Evolutionary conservation across 1,140 invertebrate species (phyloP).

Genomic region (Brachionus calyciflorus): DNA sequence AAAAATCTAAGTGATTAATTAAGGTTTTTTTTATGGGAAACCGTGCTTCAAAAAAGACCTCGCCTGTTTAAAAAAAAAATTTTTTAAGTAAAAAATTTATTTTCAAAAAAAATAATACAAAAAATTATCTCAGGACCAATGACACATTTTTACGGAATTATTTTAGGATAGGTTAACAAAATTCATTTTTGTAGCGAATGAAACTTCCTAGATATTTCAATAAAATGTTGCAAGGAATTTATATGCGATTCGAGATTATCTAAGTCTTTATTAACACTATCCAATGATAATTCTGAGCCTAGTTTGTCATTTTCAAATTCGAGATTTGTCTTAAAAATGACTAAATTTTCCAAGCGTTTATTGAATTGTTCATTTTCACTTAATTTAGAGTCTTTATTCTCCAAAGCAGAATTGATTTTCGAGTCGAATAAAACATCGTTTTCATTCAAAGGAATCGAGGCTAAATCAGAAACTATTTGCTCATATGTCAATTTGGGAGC

Average conservation of each 20-base stretch:
- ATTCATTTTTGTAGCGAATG: background rate
- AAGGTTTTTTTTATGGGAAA: too few relatives aligned
- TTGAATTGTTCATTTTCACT: background rate
- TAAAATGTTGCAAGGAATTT: slow-evolving; percentile 34
- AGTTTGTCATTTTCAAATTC: slow-evolving; percentile 1
- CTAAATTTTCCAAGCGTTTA: slow-evolving; percentile 4
- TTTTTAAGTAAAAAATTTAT: background rate
- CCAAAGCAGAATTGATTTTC: background rate
- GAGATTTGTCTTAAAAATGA: slow-evolving; percentile 6
- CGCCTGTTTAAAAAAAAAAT: background rate
- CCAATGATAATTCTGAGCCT: slow-evolving; percentile 11
- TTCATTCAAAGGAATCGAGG: slow-evolving; percentile 19
- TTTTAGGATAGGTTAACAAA: background rate
- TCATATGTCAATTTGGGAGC: slow-evolving; percentile 22
- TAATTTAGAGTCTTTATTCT: background rate
- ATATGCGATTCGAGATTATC: background rate
- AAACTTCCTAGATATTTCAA: slow-evolving; percentile 16
- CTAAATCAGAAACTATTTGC: background rate
- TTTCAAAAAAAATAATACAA: background rate
- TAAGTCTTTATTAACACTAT: background rate
- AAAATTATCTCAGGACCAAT: too few relatives aligned
- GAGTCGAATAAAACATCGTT: slow-evolving; percentile 5
- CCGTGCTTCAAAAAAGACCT: too few relatives aligned
- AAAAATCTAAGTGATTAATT: too few relatives aligned
- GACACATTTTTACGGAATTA: background rate